A percentile compares a stretch with the other conserved stretches of the same genome.
Evolutionary conservation across 2,113 vertebrate genomes (phyloP).

Genomic region (Etia nguti): DNA sequence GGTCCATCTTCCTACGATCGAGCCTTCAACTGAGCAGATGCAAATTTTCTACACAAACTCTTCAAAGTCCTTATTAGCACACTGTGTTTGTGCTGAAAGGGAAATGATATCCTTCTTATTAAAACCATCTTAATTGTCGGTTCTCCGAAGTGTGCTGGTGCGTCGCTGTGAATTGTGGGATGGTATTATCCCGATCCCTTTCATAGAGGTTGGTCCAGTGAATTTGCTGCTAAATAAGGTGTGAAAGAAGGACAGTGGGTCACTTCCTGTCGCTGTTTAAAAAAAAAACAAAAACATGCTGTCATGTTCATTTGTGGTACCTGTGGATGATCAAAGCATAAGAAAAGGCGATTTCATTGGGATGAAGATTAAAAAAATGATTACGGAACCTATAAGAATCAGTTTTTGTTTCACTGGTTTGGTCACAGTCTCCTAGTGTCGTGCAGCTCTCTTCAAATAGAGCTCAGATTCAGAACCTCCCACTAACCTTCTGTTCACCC

Average conservation of each 20-base stretch:
- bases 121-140: background rate
- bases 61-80: background rate
- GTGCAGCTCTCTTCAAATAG: background rate
- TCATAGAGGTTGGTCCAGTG: background rate
- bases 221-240: background rate
- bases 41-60: background rate
- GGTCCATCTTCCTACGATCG: background rate
- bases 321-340: background rate
- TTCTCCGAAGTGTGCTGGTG: accelerated
- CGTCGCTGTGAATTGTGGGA: background rate
- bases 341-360: accelerated
- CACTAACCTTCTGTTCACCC: accelerated
- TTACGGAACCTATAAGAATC: background rate
- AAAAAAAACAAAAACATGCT: accelerated
- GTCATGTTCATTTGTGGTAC: background rate
- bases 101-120: accelerated
- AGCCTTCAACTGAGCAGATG: background rate
- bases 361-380: accelerated
- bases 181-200: accelerated
- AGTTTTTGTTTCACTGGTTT: background rate
- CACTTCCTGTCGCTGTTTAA: accelerated
- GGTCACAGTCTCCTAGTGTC: accelerated
- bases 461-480: accelerated
- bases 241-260: accelerated
- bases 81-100: background rate